Evolutionary conservation across 2,113 vertebrate genomes (phyloP).

Genomic region (Crotalus viridis): DNA sequence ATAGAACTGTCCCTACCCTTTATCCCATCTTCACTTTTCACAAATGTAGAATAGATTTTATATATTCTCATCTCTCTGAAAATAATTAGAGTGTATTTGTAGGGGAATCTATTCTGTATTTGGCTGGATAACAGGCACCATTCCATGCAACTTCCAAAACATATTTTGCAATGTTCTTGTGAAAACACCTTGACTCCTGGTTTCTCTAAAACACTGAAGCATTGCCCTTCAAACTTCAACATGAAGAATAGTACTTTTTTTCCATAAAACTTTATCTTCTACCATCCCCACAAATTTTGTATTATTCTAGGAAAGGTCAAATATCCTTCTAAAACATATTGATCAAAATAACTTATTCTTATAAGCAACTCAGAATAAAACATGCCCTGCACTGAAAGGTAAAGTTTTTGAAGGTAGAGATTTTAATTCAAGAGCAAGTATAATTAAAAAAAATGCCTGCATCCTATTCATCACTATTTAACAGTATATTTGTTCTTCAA

Average conservation of each 20-base stretch:
- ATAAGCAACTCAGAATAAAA: background rate
- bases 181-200: background rate
- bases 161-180: background rate
- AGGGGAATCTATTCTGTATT: background rate
- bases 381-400: background rate
- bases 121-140: background rate
- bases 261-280: background rate
- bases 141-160: background rate
- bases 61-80: background rate
- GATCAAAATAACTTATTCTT: background rate
- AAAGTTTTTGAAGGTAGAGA: background rate
- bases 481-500: background rate
- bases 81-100: background rate
- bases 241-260: background rate
- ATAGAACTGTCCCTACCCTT: background rate
- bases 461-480: background rate
- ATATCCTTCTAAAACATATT: background rate
- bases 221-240: background rate
- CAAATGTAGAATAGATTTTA: background rate
- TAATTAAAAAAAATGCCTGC: background rate
- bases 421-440: slow-evolving; percentile 10
- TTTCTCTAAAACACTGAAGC: background rate
- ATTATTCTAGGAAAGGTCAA: background rate
- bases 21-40: background rate
- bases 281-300: background rate